These are phyloP conservation scores for Cichlasoma orientale DNA, from an alignment of 2,797 vertebrate species.

Conservation along the genomic window DNA sequence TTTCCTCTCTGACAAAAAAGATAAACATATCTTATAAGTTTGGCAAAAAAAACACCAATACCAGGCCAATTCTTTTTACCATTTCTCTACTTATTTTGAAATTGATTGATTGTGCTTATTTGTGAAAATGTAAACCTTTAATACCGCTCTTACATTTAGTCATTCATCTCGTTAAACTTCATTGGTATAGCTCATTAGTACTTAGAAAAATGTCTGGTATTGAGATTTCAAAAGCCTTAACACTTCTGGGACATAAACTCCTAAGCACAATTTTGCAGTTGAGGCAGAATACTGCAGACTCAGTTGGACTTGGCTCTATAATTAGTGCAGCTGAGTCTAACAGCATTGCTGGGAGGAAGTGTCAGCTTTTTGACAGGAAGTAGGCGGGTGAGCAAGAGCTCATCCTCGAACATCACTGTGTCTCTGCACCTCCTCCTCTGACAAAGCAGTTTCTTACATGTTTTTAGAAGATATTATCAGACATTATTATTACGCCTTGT, in stretches of 20 bases:
- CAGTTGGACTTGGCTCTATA: slow-evolving; percentile 61
- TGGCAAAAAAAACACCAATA: slow-evolving; percentile 63
- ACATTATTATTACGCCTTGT: slow-evolving; percentile 61
- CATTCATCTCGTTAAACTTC: slow-evolving; percentile 58
- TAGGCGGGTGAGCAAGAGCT: slow-evolving; percentile 56
- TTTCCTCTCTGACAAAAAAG: slow-evolving; percentile 69
- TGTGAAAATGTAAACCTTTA: slow-evolving; percentile 77
- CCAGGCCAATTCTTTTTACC: slow-evolving; percentile 73
- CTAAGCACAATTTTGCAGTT: slow-evolving; percentile 84
- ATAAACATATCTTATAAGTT: slow-evolving; percentile 72
- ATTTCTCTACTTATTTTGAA: slow-evolving; percentile 72
- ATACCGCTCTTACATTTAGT: slow-evolving; percentile 61
- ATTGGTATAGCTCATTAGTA: slow-evolving; percentile 64
- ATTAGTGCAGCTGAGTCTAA: slow-evolving; percentile 60
- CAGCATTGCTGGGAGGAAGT: slow-evolving; percentile 66
- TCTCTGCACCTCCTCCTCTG: slow-evolving; percentile 73
- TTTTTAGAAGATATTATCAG: slow-evolving; percentile 69
- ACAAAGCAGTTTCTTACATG: slow-evolving; percentile 63
- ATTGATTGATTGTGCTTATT: slow-evolving; percentile 77
- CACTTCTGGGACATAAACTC: slow-evolving; percentile 77
- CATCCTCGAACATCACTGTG: slow-evolving; percentile 77
- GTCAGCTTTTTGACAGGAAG: slow-evolving; percentile 72
- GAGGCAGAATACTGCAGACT: slow-evolving; percentile 70
- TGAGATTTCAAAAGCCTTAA: slow-evolving; percentile 83
- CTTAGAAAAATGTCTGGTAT: slow-evolving; percentile 73